A percentile compares a stretch with the other conserved stretches of the same genome.
Conservation (phyloP, 2,797 vertebrate genomes). For the Pempheris klunzingeri region DNA sequence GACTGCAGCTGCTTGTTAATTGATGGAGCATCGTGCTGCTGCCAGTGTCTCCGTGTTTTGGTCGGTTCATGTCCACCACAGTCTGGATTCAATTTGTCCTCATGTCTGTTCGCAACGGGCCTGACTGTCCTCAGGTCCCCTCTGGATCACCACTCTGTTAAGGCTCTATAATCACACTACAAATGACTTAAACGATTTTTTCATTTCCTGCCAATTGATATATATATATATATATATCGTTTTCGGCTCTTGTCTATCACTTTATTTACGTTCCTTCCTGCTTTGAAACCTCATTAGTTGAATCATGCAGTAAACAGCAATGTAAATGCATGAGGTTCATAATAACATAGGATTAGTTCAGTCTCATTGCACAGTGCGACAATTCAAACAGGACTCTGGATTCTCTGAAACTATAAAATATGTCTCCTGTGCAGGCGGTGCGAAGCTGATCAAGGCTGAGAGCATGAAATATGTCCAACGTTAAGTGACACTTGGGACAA, state of each 20-base stretch:
- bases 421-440: constrained; percentile 22
- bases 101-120: neutral
- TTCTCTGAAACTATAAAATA: constrained; percentile 41
- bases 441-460: constrained; percentile 58
- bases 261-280: neutral
- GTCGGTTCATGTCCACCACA: neutral
- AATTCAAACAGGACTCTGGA: constrained; percentile 42
- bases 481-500: constrained; percentile 65
- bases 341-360: constrained; percentile 62
- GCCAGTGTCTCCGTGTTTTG: neutral
- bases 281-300: constrained; percentile 40
- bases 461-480: constrained; percentile 69
- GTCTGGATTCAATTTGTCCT: neutral
- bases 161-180: neutral
- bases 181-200: neutral
- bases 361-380: constrained; percentile 53
- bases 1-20: constrained; percentile 1
- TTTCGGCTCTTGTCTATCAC: neutral
- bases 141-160: neutral
- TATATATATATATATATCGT: no score
- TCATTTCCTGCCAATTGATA: neutral
- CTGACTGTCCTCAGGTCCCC: neutral
- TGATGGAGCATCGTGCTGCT: neutral
- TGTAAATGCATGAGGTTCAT: constrained; percentile 69
- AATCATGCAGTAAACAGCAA: constrained; percentile 57